Evolutionary conservation across 2,888 invertebrate species (phyloP).

Genomic region (Drosophila paramelanica): DNA sequence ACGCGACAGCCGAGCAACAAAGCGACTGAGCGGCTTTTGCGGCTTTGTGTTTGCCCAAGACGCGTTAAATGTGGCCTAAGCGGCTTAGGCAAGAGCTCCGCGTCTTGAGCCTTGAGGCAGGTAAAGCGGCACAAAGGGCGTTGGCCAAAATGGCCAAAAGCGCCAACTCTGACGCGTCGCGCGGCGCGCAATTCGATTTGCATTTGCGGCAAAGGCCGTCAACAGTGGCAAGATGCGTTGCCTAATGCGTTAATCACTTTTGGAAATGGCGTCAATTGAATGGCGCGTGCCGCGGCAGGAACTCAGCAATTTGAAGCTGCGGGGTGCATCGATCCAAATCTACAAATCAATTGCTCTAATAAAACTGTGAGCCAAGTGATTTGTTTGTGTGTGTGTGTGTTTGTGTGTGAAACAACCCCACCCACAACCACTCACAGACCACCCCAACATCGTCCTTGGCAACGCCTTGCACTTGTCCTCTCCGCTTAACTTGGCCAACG

Average conservation of each 20-base stretch:
- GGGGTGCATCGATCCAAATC: constrained; percentile 52
- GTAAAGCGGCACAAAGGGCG: constrained; percentile 45
- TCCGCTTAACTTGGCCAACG: constrained; percentile 36
- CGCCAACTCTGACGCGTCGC: constrained; percentile 17
- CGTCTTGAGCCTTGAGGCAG: constrained; percentile 15
- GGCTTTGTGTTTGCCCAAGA: constrained; percentile 64
- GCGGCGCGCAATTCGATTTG: constrained; percentile 62
- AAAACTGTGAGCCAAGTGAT: constrained; percentile 61
- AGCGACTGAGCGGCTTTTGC: constrained; percentile 36
- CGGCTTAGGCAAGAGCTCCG: constrained; percentile 62
- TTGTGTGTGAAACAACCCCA: constrained; percentile 19
- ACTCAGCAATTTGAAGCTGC: constrained; percentile 63
- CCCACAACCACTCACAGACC: constrained; percentile 23
- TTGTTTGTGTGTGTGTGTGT: constrained; percentile 25
- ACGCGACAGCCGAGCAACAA: neutral
- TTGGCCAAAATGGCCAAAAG: constrained; percentile 48
- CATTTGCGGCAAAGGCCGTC: constrained; percentile 40
- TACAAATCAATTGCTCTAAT: constrained; percentile 72
- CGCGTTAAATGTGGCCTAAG: constrained; percentile 82
- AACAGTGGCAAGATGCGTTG: constrained; percentile 14
- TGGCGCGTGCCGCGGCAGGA: constrained; percentile 71
- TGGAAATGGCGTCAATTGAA: constrained; percentile 71
- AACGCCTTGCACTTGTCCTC: constrained; percentile 74
- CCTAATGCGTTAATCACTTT: constrained; percentile 78
- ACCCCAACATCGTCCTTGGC: constrained; percentile 48